Evolutionary conservation across 1,140 invertebrate genomes (phyloP), one percentile per base, ranked within the genome.

Genomic region (Drosophila nigromelanica): DNA sequence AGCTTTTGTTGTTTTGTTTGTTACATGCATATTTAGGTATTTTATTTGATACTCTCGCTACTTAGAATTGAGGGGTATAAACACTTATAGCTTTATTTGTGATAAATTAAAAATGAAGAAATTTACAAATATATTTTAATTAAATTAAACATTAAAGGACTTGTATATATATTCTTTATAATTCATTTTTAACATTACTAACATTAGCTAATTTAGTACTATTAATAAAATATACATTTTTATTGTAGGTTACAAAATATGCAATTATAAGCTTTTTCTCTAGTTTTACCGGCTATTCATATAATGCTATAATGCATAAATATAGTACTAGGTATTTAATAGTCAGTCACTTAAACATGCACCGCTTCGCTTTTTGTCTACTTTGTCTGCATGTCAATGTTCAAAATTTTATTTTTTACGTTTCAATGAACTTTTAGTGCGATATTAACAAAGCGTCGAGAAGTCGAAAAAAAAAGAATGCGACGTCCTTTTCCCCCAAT

Each of bases 391-490:
- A 59, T 63, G 62, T 59, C 60, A 61, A 73, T 69, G 59, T 51
- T 69, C 61, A 76, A 64, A 56, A 64, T 69, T 79, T 68, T 79
- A 76, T 79, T 79, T 77, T 67, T 52, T 76, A 73, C 76, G 70
- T 77, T 76, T 79, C 69, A 76, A 66, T 79, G 69, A 76, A 69
- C 73, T 77, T 79, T 79, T 79, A 77, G 69, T 76, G 74, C 59
- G 54, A 73, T 74, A 76, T 79, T 79, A 68, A 79, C 61, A 73
- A 68, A 62, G 35, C 52, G 21, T 8, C 48, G 40, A 69, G 59
- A 48, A 69, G 54, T 24, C 35, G 39, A 70, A 73, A 54, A 37
- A 62, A 60, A 52, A 39, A 62, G 51, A 52, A 63, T 74, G 37
- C 60, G 18, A 55, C 50, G 45, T 42, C 30, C 48, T 55, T 55